Base-by-base conservation (phyloP, 1,140 invertebrate genomes). In the Papilio polyxenes region DNA sequence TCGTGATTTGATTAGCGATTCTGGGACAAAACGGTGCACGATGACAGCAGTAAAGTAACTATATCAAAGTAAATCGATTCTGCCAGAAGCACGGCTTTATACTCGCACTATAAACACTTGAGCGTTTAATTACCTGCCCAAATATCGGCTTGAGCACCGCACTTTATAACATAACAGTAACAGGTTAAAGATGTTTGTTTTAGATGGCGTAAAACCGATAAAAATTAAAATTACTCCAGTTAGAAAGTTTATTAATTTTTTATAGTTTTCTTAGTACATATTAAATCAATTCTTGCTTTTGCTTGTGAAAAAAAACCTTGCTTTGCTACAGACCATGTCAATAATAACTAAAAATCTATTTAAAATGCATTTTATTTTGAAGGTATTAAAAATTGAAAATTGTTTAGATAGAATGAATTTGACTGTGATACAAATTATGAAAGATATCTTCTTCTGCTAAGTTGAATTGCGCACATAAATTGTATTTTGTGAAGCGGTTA, bases 391-490 rank as follows among this genome's bases (percentile, higher is more conserved):
- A 31, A 31, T 0, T 31, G 23, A 31, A 31, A 31, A 31, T 31
- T 31, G 2, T 31, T 31, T 31, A 31, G 23, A 31, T 31, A 31
- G 23, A 31, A 31, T 31, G 23, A 31, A 59, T 53, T 53, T 53
- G 8, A 59, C 56, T 59, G 15, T 8, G 56, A 20, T 20, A 59
- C 8, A n/a, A 59, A 59, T 17, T 59, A 20, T 59, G 56, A 59
- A 59, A 20, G 7, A 59, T 59, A 7, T 59, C 2, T 59, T 59
- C n/a, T 76, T 72, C 69, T 75, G 81, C 82, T 82, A 92, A 91
- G 84, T 92, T 90, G 85, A 82, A 92, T 92, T 31, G 23, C 88
- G 84, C 88, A 92, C 89, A 87, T 86, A 90, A 91, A 91, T 89
- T 86, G 83, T 90, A 85, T 87, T 87, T 81, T 85, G 74, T 83